Conservation (phyloP, 1,140 invertebrate species). For the Solenopsis invicta region DNA sequence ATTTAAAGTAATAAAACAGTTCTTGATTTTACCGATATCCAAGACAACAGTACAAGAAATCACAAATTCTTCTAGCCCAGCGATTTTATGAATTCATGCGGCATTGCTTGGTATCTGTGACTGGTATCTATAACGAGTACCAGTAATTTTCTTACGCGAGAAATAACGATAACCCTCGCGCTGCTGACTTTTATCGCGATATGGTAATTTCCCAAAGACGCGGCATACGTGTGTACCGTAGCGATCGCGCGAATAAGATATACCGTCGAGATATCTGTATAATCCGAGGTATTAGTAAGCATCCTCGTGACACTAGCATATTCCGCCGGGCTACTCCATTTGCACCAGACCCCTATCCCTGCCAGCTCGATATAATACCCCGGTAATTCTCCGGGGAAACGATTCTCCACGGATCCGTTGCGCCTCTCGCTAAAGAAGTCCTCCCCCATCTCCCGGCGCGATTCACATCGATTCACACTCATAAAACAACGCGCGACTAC, state of each 20-base stretch:
- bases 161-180: conserved; percentile 45
- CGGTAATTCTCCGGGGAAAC: conserved; percentile 83
- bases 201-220: conserved; percentile 74
- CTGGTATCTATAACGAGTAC: neutral
- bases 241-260: conserved; percentile 77
- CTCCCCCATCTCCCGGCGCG: conserved; percentile 74
- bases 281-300: conserved; percentile 78
- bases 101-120: neutral
- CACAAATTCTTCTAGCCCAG: neutral
- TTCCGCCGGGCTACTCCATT: conserved; percentile 76
- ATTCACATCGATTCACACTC: conserved; percentile 82
- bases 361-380: conserved; percentile 85
- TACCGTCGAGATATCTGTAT: conserved; percentile 76
- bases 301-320: conserved; percentile 77
- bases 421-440: conserved; percentile 81
- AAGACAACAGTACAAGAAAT: neutral
- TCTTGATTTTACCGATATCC: neutral
- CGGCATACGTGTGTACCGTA: conserved; percentile 39
- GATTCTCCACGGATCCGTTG: conserved; percentile 84
- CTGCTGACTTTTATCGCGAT: conserved; percentile 65
- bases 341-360: conserved; percentile 78
- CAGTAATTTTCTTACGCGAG: conserved; percentile 56
- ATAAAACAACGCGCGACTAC: conserved; percentile 85
- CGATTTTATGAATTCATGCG: conserved; percentile 2
- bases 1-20: neutral